Conservation (phyloP, 1,140 invertebrate genomes). For the Pinna nobilis region DNA sequence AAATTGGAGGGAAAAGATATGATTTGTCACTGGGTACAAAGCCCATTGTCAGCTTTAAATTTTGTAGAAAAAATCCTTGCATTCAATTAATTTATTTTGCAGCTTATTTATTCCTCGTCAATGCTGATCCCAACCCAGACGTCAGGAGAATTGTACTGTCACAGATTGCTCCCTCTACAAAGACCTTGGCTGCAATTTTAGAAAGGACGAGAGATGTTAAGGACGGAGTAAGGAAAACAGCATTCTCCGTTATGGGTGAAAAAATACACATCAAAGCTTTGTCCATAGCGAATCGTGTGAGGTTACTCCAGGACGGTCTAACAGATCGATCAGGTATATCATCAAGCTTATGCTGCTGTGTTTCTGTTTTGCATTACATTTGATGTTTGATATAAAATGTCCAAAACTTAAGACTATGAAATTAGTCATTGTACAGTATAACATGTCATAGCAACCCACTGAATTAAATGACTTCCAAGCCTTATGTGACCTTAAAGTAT, state of each 20-base stretch:
- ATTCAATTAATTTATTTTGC: constrained; percentile 39
- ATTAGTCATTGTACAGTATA: too few species aligned
- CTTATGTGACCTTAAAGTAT: too few species aligned
- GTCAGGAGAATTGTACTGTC: constrained; percentile 82
- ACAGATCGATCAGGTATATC: constrained; percentile 79
- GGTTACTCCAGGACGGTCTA: constrained; percentile 81
- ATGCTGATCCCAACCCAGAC: constrained; percentile 83
- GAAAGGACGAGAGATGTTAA: constrained; percentile 84
- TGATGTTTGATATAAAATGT: too few species aligned
- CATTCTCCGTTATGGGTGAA: constrained; percentile 83
- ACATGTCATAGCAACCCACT: too few species aligned
- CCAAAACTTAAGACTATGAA: too few species aligned
- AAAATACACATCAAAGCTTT: constrained; percentile 81
- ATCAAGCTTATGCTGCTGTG: too few species aligned
- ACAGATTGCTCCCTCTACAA: constrained; percentile 80
- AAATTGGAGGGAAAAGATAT: too few species aligned
- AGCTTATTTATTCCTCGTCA: constrained; percentile 86
- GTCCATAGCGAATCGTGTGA: constrained; percentile 82
- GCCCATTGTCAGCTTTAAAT: too few species aligned
- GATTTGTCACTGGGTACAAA: too few species aligned
- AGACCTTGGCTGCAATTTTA: constrained; percentile 81
- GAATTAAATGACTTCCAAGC: too few species aligned
- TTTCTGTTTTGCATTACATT: too few species aligned
- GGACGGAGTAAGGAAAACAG: constrained; percentile 81
- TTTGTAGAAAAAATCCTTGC: neutral